Base-by-base conservation (phyloP, 1,140 invertebrate genomes). In the Drosophila pectinifera region DNA sequence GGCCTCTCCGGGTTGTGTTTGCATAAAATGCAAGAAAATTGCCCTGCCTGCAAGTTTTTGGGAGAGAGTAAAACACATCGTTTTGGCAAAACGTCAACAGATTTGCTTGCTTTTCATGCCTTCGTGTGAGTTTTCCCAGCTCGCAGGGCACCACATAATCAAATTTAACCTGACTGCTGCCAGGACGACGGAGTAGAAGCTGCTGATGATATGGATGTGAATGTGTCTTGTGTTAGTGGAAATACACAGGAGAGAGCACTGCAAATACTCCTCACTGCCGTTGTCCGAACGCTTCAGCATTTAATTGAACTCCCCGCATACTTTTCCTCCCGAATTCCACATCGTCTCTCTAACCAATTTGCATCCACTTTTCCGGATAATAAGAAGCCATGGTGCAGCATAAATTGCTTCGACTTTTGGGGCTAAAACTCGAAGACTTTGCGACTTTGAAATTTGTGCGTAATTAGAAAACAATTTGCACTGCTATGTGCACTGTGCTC, bases 1-100 rank as follows among this genome's bases (percentile, higher is more conserved):
- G 28, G 54, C 41, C 63, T 36, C 22, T 31, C 54, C 55, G 68
- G 42, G 42, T 74, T 55, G 63, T 88, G 78, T 82, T 86, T 82
- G 83, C 69, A 75, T 78, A 64, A 82, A 79, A 78, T 75, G 79
- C 72, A 77, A 89, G 79, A 83, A 86, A 80, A 88, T 89, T 86
- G 79, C 81, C 81, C 57, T 26, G 59, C 48, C 79, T 48, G 61
- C 55, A 58, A 53, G 42, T 49, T 67, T 67, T 62, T 61, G 22
- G 45, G 20, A 2, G n/a, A 34, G 39, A 20, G 68, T 36, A 42
- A 49, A 49, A 22, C 48, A 45, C 81, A 80, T 77, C 55, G 73
- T 73, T 77, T 85, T 76, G 54, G 49, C 53, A 55, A 73, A 69
- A 51, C 78, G 67, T 78, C 73, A 81, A 82, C 83, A 85, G 83